Evolutionary conservation across 2,113 vertebrate genomes (phyloP), one percentile per base, ranked within the genome.

Genomic region (Riparia riparia): DNA sequence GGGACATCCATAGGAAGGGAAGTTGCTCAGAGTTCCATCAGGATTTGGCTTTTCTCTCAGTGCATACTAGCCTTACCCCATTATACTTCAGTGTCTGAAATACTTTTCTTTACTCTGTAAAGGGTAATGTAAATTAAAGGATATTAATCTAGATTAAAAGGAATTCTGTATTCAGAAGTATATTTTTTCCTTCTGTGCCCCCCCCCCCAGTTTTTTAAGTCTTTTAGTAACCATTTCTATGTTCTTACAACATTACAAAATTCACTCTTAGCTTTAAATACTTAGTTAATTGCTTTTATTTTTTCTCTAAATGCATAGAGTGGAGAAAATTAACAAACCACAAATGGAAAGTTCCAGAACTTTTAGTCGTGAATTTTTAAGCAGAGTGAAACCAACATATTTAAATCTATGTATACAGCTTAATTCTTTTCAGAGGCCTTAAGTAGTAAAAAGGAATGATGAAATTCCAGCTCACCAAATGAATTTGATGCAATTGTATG

Each of bases 121-220:
- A 63, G 9, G 2, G 6, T 41, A 25, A 47, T 73, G 14, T 39
- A 69, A 81, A 74, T 34, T 56, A 45, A 64, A 5, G 3, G 37
- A 7, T 60, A 49, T 47, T 44, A 31, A 82, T 49, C 9, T 45
- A 72, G 9, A 28, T 54, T 54, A 14, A 58, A 64, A 86, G 6
- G 8, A 64, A 37, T 86, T 80, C 12, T 18, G 13, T 64, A 21
- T 45, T 64, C 24, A 12, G 47, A 45, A 58, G 7, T 42, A 7
- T 18, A 17, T 44, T 82, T 78, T 82, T 86, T 28, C 14, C 8
- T n/a, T 41, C 32, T 15, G 2, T 37, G 7, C 2, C 12, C 1
- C 1, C 37, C 37, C 37, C 8, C 37, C 2, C 0, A 3, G 3
- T 22, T 42, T 66, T 65, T 21, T 11, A n/a, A 50, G 3, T 56